A percentile compares a stretch with the other conserved stretches of the same genome.
These are phyloP conservation scores for Yponomeuta malinellus DNA, from an alignment of 2,888 invertebrate genomes.

Conservation along the genomic window DNA sequence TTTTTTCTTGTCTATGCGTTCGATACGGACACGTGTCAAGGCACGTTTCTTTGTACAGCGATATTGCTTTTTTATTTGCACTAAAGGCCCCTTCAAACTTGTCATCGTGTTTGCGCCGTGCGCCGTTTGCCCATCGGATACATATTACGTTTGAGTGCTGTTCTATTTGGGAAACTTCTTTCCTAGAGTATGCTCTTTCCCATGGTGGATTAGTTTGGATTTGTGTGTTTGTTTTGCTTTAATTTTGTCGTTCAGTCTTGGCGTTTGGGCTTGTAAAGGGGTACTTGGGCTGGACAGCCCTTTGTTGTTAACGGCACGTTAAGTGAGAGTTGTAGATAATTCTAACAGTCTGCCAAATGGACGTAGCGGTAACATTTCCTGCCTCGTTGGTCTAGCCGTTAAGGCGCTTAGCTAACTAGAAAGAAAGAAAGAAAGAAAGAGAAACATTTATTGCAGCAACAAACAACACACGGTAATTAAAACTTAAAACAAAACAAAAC, in stretches of 20 bases:
- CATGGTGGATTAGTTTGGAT: slow-evolving; percentile 5
- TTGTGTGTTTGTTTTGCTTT: slow-evolving; percentile 10
- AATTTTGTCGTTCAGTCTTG: not conserved
- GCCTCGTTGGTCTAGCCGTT: too few species aligned
- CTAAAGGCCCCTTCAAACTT: slow-evolving; percentile 59
- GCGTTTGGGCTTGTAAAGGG: not conserved
- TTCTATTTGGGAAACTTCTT: slow-evolving; percentile 12
- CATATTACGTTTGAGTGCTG: slow-evolving; percentile 15
- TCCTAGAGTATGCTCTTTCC: slow-evolving; percentile 5
- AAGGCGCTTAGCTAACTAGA: too few species aligned
- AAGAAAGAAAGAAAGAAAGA: too few species aligned
- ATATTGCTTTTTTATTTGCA: slow-evolving; percentile 73
- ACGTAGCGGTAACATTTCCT: too few species aligned
- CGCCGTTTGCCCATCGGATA: slow-evolving; percentile 16
- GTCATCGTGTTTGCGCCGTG: slow-evolving; percentile 51
- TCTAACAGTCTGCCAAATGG: too few species aligned
- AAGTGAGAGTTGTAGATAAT: too few species aligned
- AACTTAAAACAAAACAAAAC: too few species aligned
- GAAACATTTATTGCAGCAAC: too few species aligned
- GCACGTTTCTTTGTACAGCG: slow-evolving; percentile 25
- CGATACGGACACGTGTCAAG: slow-evolving; percentile 47
- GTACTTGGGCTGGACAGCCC: too few species aligned
- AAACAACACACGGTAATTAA: too few species aligned
- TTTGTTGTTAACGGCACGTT: too few species aligned
- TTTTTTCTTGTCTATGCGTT: not conserved